Evolutionary conservation across 2,113 vertebrate species (phyloP).

Genomic region (Eulemur macaco): DNA sequence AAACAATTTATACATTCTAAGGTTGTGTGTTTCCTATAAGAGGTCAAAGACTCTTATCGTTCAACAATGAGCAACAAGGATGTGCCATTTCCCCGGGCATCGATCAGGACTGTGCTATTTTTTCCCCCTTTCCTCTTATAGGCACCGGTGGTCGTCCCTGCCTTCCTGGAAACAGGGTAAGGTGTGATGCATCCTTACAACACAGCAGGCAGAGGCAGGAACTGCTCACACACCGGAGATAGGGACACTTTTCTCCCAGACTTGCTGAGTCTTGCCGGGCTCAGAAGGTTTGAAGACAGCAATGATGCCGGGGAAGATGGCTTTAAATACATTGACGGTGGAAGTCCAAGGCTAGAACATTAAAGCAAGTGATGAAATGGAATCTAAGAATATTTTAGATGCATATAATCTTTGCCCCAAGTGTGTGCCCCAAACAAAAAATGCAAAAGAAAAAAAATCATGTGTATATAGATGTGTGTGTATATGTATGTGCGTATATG

Average conservation of each 20-base stretch:
- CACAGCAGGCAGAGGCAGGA: neutral
- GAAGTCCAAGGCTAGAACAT: rapidly evolving
- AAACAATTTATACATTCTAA: neutral
- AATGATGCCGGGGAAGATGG: rapidly evolving
- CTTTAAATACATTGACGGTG: neutral
- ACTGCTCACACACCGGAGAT: too few relatives aligned
- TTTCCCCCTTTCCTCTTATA: neutral
- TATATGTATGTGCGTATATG: too few relatives aligned
- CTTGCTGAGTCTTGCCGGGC: too few relatives aligned
- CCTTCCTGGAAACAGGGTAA: neutral
- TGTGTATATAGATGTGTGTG: neutral
- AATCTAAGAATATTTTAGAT: too few relatives aligned
- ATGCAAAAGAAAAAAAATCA: neutral
- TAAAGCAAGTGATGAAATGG: neutral
- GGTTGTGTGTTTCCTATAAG: neutral
- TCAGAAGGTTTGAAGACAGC: neutral
- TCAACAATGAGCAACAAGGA: neutral
- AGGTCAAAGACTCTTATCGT: neutral
- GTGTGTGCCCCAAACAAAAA: neutral
- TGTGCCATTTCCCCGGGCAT: neutral
- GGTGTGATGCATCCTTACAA: rapidly evolving
- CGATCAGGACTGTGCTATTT: neutral
- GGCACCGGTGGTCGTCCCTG: rapidly evolving
- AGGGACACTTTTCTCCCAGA: neutral
- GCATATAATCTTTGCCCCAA: too few relatives aligned